Evolutionary conservation across 2,888 invertebrate genomes (phyloP), one percentile per base, ranked within the genome.

Genomic region (Copidosoma aretas): DNA sequence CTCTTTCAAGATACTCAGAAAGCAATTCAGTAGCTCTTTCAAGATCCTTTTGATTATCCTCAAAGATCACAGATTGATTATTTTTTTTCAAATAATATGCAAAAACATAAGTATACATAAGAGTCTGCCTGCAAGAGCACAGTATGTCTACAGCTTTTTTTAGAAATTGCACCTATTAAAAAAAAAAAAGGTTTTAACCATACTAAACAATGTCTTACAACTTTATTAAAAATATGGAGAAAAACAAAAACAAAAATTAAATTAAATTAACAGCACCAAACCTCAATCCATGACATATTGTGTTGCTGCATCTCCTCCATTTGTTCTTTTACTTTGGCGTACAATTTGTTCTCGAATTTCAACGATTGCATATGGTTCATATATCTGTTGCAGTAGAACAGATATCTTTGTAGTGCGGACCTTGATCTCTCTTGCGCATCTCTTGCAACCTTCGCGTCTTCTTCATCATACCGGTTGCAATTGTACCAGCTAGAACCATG

Each of bases 261-360:
- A 32, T n/a, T 10, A 49, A n/a, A 10, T 49, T n/a, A n/a, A n/a
- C n/a, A n/a, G 62, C 54, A 59, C 73, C 76, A 54, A 77, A 92
- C 93, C 90, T 99, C 98, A 80, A 98, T 98, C 98, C 98, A 99
- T 75, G 97, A 97, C 97, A 98, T 98, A 84, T 96, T 97, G 84
- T 97, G 96, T 82, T 97, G 96, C 84, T 99, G 98, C 98, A 99
- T 98, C 86, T 97, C 97, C 84, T 98, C 97, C 98, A 99, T 98
- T 88, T 98, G 98, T 83, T 93, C 93, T 85, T 97, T 95, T 69
- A 98, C 94, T 71, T 94, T 93, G 10, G 95, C 94, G 86, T 98
- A 97, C 68, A 98, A 88, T 88, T 98, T 98, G 85, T 93, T 92
- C 87, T 99, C 98, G 86, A 99, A 96, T 85, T 96, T 96, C 80